These are phyloP conservation scores for Eledone cirrhosa DNA, from an alignment of 2,888 invertebrate species.

Conservation along the genomic window DNA sequence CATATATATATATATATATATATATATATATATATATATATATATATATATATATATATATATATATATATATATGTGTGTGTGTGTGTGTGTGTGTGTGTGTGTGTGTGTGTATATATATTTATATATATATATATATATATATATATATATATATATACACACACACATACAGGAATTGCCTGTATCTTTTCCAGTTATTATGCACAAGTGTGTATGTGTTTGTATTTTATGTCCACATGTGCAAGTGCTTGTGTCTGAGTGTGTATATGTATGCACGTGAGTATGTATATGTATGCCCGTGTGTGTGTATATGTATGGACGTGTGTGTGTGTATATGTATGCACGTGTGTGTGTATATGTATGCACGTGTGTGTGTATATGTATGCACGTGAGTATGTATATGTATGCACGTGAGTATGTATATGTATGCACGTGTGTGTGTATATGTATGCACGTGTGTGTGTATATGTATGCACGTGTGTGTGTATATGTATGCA, in stretches of 20 bases:
- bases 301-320: neutral
- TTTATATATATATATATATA: neutral
- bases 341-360: neutral
- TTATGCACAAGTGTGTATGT: neutral
- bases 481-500: neutral
- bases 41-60: slow-evolving; percentile 6
- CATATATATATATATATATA: too few species aligned
- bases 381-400: neutral
- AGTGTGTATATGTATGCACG: neutral
- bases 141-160: neutral
- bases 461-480: neutral
- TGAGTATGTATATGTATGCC: neutral
- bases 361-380: neutral
- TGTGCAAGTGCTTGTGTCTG: neutral
- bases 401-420: neutral
- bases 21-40: neutral
- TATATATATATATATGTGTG: neutral
- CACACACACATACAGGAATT: neutral
- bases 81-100: neutral
- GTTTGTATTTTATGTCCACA: neutral
- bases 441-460: neutral
- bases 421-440: neutral
- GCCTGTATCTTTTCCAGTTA: neutral
- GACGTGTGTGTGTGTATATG: neutral
- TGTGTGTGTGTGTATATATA: neutral